Conservation (phyloP, 2,113 vertebrate genomes). For the Dermatemys mawii region DNA sequence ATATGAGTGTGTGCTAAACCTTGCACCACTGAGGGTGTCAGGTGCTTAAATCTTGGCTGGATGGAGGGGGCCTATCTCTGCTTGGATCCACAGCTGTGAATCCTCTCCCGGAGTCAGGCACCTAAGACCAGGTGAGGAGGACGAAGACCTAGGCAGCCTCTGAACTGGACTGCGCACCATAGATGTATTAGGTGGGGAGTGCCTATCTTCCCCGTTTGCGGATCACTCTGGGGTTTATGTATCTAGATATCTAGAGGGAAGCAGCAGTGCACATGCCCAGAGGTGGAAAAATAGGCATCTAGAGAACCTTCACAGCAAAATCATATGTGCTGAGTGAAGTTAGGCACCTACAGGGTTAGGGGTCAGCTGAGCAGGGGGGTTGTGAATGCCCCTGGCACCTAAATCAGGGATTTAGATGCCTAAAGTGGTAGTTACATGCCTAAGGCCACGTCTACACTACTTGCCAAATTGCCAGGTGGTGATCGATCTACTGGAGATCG, state of each 20-base stretch:
- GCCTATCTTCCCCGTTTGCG: neutral
- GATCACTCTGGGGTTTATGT: neutral
- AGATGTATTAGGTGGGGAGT: neutral
- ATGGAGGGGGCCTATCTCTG: too few relatives aligned
- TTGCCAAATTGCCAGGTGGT: too few relatives aligned
- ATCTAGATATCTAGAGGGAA: neutral
- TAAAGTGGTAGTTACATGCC: too few relatives aligned
- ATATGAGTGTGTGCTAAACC: too few relatives aligned
- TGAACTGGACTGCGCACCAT: neutral
- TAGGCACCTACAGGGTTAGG: neutral
- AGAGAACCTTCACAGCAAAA: neutral
- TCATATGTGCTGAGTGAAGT: neutral
- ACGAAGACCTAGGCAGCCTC: neutral
- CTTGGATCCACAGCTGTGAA: too few relatives aligned
- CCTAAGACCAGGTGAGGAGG: neutral
- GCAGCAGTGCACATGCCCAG: neutral
- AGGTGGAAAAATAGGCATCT: neutral
- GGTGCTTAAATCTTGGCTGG: too few relatives aligned
- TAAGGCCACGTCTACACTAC: too few relatives aligned
- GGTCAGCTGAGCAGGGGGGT: neutral
- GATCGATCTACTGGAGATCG: too few relatives aligned
- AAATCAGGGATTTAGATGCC: neutral
- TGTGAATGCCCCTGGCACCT: neutral
- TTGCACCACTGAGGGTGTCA: too few relatives aligned
- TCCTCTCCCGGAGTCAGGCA: neutral